Base-by-base conservation (phyloP, 2,113 vertebrate genomes). In the Scomber colias region DNA sequence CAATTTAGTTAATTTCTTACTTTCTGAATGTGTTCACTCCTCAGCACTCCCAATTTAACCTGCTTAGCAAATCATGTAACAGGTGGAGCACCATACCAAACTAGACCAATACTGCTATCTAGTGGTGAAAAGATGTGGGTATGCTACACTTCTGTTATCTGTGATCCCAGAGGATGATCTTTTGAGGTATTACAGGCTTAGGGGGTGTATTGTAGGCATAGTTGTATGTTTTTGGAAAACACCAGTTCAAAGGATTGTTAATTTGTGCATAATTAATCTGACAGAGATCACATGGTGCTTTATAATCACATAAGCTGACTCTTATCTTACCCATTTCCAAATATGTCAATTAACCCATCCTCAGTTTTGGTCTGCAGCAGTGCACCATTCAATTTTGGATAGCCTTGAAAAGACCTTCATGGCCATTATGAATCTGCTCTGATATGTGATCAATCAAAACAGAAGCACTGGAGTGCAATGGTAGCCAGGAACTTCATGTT, bases 21-120 rank as follows among this genome's bases (percentile, higher is more conserved):
- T 66, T 16, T 46, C 27, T 65, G 12, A 3, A 49, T 50, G 51
- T 59, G 11, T 11, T 10, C 19, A 9, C 7, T 40, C 35, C 35
- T 40, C 15, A 56, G 12, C 16, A 19, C 31, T 46, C 35, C 50
- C 30, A 19, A 45, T 77, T 57, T 83, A 54, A 73, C 51, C 40
- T 63, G 24, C 8, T 66, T 12, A 50, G 11, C 30, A 81, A 76
- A 68, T 62, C 11, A 40, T 51, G 27, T 2, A 68, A 81, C 85
- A 87, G 85, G 85, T 86, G 78, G 74, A 71, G 59, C 45, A 17
- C n/a, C 27, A n/a, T 1, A 0, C 16, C 55, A 89, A 71, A 76
- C 53, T 87, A 61, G 46, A 71, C 15, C 79, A 84, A 89, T 77
- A 73, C 80, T 84, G 83, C 85, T 92, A 90, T 89, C 94, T 92